Evolutionary conservation across 2,113 vertebrate genomes (phyloP).

Genomic region (Muscicapa adusta): DNA sequence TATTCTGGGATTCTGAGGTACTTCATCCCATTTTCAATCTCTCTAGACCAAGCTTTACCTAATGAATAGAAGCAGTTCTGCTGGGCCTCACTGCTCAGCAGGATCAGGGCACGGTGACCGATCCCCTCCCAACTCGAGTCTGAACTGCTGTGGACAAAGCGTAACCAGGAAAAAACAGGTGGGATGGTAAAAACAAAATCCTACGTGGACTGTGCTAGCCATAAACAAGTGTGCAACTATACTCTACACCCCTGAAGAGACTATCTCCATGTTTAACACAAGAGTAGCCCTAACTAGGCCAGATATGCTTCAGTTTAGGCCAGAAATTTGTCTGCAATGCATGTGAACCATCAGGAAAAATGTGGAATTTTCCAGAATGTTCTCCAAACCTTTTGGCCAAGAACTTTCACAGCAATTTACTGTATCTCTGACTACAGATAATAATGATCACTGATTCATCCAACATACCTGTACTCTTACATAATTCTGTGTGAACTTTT

Average conservation of each 20-base stretch:
- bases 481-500: background rate
- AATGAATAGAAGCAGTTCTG: background rate
- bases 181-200: background rate
- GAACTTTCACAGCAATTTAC: background rate
- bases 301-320: accelerated
- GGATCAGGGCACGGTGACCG: background rate
- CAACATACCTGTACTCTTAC: background rate
- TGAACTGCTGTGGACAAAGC: background rate
- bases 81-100: background rate
- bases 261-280: background rate
- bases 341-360: background rate
- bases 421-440: background rate
- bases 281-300: background rate
- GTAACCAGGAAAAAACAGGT: background rate
- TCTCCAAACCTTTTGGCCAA: background rate
- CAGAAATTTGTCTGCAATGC: background rate
- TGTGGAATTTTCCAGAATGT: background rate
- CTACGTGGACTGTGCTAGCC: background rate
- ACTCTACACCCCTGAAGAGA: background rate
- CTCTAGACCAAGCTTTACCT: background rate
- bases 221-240: background rate
- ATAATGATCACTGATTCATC: background rate
- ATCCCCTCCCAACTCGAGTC: background rate
- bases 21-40: background rate
- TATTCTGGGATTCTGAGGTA: background rate